These are phyloP conservation scores for Teleogryllus oceanicus DNA, from an alignment of 2,888 invertebrate genomes.

Conservation along the genomic window DNA sequence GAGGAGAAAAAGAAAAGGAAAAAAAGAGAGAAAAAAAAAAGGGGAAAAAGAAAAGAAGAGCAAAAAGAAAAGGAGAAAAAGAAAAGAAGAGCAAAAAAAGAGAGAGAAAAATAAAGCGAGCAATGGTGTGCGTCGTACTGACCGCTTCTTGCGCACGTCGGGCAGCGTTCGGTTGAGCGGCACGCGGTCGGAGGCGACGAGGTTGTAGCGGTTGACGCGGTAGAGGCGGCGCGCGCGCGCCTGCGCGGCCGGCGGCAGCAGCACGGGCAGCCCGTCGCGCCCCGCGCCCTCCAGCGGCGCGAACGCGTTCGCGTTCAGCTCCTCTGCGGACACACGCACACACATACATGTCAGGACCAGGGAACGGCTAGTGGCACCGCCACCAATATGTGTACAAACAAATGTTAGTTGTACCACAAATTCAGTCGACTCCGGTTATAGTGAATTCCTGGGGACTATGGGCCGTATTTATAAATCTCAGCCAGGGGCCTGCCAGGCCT, in stretches of 20 bases:
- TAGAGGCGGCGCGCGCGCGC: conserved; percentile 75
- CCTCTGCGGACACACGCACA: conserved; percentile 50
- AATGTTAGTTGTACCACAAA: no score
- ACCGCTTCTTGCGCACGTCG: conserved; percentile 80
- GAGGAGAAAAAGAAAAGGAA: no score
- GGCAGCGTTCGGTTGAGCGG: conserved; percentile 79
- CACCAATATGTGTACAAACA: no score
- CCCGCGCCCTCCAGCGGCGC: conserved; percentile 71
- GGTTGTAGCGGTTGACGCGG: conserved; percentile 80
- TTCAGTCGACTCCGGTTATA: no score
- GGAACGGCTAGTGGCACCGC: no score
- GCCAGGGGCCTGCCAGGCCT: no score
- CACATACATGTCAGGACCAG: no score
- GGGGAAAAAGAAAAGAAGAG: neutral
- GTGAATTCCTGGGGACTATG: no score
- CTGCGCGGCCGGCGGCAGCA: conserved; percentile 69
- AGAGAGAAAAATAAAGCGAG: neutral
- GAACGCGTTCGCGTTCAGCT: conserved; percentile 74
- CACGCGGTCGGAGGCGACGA: conserved; percentile 83
- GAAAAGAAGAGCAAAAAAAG: neutral
- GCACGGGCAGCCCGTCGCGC: conserved; percentile 73
- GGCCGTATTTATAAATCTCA: no score
- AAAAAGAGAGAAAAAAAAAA: neutral
- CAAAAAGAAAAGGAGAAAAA: neutral
- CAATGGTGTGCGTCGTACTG: conserved; percentile 33